phyloP scores from a whole-genome alignment of 1,140 invertebrate species.

The Orussus abietinus region DNA sequence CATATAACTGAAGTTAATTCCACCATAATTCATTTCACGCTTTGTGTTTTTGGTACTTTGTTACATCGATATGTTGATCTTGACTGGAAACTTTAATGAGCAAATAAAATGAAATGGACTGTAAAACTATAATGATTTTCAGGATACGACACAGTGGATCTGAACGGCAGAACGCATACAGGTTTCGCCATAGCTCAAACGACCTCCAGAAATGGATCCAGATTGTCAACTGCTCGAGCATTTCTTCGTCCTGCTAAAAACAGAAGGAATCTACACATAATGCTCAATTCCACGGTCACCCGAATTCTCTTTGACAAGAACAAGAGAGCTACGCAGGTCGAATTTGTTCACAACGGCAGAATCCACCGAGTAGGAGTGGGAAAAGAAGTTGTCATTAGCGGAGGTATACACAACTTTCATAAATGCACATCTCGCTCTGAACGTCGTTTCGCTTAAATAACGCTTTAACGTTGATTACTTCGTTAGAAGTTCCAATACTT shows the following conservation, averaged over 20 bases:
- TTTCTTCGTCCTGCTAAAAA: conserved; percentile 77
- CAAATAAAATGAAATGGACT: too few species aligned
- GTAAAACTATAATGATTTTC: too few species aligned
- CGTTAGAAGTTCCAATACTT: too few species aligned
- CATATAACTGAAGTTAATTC: too few species aligned
- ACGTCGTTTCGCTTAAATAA: too few species aligned
- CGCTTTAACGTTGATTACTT: too few species aligned
- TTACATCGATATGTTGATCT: too few species aligned
- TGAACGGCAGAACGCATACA: conserved; percentile 78
- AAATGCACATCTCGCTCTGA: too few species aligned
- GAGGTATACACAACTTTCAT: conserved; percentile 47
- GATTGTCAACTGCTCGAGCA: conserved; percentile 75
- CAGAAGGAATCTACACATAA: conserved; percentile 70
- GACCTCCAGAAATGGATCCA: conserved; percentile 81
- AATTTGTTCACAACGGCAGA: conserved; percentile 59
- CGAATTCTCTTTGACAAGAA: conserved; percentile 67
- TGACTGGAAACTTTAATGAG: too few species aligned
- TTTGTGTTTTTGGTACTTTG: too few species aligned
- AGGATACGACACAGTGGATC: conserved; percentile 76
- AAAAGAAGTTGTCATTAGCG: conserved; percentile 65
- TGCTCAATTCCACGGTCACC: conserved; percentile 72
- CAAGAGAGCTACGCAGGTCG: conserved; percentile 68
- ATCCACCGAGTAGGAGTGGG: conserved; percentile 39
- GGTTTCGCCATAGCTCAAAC: conserved; percentile 84
- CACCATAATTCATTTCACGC: too few species aligned